Conservation (phyloP, 2,888 invertebrate genomes). For the Leucozona laternaria region DNA sequence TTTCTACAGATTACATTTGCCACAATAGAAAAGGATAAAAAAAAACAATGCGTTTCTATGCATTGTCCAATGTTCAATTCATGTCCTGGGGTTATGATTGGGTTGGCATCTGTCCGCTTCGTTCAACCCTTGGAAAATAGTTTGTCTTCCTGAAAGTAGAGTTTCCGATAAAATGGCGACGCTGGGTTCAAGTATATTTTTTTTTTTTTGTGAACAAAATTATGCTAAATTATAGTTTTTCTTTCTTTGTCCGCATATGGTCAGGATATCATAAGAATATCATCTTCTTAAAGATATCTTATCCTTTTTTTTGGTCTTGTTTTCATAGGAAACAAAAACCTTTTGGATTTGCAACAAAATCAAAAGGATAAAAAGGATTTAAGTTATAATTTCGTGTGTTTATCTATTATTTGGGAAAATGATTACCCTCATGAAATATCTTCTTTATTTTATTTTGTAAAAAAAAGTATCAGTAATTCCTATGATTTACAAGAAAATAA, state of each 20-base stretch:
- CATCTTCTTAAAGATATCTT: slow-evolving; percentile 63
- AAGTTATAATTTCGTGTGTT: slow-evolving; percentile 48
- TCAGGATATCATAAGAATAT: slow-evolving; percentile 63
- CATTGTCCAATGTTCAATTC: slow-evolving; percentile 41
- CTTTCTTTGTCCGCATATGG: slow-evolving; percentile 66
- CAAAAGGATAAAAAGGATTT: slow-evolving; percentile 61
- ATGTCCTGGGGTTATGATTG: slow-evolving; percentile 58
- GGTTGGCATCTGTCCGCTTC: slow-evolving; percentile 65
- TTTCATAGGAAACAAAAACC: slow-evolving; percentile 38
- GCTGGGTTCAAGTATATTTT: background rate
- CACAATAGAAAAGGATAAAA: slow-evolving; percentile 34
- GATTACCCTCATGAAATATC: slow-evolving; percentile 43
- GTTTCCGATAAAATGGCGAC: slow-evolving; percentile 38
- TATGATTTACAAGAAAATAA: background rate
- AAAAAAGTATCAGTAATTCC: too few species aligned
- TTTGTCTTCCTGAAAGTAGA: background rate
- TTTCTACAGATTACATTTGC: slow-evolving; percentile 67
- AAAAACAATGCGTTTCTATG: slow-evolving; percentile 10
- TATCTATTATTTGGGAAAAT: slow-evolving; percentile 53
- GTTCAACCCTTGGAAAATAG: slow-evolving; percentile 57
- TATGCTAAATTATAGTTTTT: slow-evolving; percentile 72
- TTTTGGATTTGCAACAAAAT: slow-evolving; percentile 49
- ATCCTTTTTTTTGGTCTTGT: slow-evolving; percentile 43
- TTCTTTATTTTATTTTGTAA: background rate
- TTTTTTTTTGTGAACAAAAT: slow-evolving; percentile 35